These are phyloP conservation scores for Hyles lineata DNA, from an alignment of 2,888 invertebrate species.

Conservation along the genomic window DNA sequence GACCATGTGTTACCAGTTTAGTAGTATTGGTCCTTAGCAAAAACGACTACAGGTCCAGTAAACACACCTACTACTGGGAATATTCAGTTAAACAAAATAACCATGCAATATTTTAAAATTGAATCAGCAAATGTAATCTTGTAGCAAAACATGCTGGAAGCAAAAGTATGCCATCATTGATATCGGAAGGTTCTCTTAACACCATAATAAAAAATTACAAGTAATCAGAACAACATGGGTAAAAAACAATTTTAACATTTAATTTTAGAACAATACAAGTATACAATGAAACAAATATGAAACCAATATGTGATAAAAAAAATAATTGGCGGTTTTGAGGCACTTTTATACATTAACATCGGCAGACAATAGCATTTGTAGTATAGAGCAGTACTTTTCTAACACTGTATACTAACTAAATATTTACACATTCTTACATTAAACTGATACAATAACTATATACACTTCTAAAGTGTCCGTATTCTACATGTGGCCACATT, in stretches of 20 bases:
- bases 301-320: conserved; percentile 35
- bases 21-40: conserved; percentile 74
- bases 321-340: conserved; percentile 48
- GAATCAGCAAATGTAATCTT: conserved; percentile 44
- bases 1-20: conserved; percentile 63
- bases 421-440: conserved; percentile 71
- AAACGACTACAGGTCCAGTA: conserved; percentile 55
- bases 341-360: conserved; percentile 67
- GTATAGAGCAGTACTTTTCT: conserved; percentile 60
- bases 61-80: conserved; percentile 43
- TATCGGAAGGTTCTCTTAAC: neutral
- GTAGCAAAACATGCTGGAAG: conserved; percentile 27
- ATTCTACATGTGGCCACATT: conserved; percentile 69
- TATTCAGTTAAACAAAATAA: conserved; percentile 47
- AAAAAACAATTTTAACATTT: conserved; percentile 8
- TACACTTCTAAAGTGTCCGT: conserved; percentile 70
- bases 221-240: conserved; percentile 1
- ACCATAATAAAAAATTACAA: neutral
- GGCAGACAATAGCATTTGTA: conserved; percentile 61
- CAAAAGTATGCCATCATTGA: neutral
- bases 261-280: neutral
- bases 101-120: conserved; percentile 60
- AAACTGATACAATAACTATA: conserved; percentile 70
- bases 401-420: conserved; percentile 58
- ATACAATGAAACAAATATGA: neutral